Evolutionary conservation across 1,140 invertebrate species (phyloP).

Genomic region (Drosophila pachea): DNA sequence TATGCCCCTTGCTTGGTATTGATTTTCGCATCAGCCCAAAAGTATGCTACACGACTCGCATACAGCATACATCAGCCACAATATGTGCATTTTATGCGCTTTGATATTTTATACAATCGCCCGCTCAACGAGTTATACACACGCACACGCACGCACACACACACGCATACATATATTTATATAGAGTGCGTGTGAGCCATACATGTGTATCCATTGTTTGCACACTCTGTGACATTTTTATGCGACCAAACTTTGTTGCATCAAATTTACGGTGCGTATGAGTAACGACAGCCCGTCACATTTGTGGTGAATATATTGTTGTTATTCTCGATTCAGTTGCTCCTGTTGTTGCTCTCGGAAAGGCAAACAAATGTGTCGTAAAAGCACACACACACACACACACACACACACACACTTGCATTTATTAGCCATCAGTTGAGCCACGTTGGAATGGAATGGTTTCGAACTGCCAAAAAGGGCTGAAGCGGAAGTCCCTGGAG

Average conservation of each 20-base stretch:
- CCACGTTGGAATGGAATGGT: too few species aligned
- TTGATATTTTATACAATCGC: constrained; percentile 65
- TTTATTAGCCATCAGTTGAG: constrained; percentile 60
- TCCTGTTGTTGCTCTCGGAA: constrained; percentile 43
- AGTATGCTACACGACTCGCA: constrained; percentile 46
- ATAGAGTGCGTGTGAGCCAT: constrained; percentile 20
- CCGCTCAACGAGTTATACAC: constrained; percentile 53
- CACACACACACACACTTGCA: constrained; percentile 57
- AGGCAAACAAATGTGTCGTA: constrained; percentile 61
- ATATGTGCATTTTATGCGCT: constrained; percentile 73
- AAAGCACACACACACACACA: constrained; percentile 54
- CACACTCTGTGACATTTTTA: constrained; percentile 73
- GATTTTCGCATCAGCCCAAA: constrained; percentile 57
- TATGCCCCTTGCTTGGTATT: constrained; percentile 48
- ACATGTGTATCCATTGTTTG: constrained; percentile 61
- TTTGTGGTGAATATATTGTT: constrained; percentile 57
- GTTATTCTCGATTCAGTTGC: constrained; percentile 48
- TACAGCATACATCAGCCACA: constrained; percentile 37
- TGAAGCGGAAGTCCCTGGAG: too few species aligned
- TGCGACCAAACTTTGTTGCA: constrained; percentile 73
- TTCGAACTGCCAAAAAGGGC: constrained; percentile 38
- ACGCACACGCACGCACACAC: not conserved
- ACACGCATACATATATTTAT: not conserved
- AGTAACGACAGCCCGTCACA: constrained; percentile 63
- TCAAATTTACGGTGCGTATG: constrained; percentile 76